Conservation (phyloP, 1,140 invertebrate genomes). For the Steinernema khuongi region DNA sequence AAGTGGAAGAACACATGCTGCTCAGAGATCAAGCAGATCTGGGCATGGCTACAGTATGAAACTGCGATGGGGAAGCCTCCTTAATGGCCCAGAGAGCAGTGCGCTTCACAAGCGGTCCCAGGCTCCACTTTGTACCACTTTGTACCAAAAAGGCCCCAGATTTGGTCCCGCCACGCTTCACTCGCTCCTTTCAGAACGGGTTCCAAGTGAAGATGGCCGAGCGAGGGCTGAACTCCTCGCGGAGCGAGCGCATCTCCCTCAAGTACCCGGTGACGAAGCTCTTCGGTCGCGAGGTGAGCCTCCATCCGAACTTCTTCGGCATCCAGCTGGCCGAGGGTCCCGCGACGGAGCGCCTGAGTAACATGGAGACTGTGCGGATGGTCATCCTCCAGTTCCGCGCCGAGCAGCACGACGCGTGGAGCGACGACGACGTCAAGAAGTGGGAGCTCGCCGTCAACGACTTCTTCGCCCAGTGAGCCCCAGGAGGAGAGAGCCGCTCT, state of each 20-base stretch:
- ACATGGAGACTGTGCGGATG: constrained; percentile 7
- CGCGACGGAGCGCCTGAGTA: not conserved
- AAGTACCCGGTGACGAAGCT: constrained; percentile 21
- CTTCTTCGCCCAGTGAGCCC: constrained; percentile 8
- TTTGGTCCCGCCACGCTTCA: no score
- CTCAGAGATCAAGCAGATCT: no score
- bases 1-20: no score
- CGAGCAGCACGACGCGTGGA: constrained; percentile 23
- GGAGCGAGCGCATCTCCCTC: constrained; percentile 23
- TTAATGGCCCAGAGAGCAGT: no score
- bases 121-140: no score
- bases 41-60: no score
- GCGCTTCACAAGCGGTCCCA: no score
- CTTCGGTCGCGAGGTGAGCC: constrained; percentile 25
- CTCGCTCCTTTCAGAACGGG: constrained; percentile 31
- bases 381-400: constrained; percentile 29
- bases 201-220: constrained; percentile 23
- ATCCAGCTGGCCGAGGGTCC: not conserved
- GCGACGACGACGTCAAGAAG: constrained; percentile 20
- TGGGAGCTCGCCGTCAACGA: constrained; percentile 27
- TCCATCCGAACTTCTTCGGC: constrained; percentile 31
- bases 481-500: constrained; percentile 13
- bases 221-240: constrained; percentile 10
- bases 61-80: no score
- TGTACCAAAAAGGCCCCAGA: no score